These are phyloP conservation scores for Triops cancriformis DNA, from an alignment of 1,140 invertebrate species.

Conservation along the genomic window DNA sequence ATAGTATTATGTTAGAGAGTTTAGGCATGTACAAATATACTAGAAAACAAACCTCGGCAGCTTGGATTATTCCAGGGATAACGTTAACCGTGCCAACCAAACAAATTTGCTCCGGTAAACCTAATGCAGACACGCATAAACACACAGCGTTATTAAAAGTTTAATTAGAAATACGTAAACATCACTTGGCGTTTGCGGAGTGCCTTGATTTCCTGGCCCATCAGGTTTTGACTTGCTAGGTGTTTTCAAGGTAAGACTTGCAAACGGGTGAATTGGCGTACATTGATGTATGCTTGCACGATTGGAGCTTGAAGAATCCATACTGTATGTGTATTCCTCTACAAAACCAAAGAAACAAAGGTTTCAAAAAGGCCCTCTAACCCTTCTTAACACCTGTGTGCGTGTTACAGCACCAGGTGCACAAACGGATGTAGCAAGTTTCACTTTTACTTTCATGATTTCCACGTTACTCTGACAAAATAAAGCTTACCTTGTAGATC, in stretches of 20 bases:
- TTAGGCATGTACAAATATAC: neutral
- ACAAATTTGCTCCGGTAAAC: constrained; percentile 21
- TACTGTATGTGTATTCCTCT: neutral
- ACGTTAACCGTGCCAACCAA: constrained; percentile 25
- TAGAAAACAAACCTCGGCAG: constrained; percentile 26
- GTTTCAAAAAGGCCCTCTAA: neutral
- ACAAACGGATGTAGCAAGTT: neutral
- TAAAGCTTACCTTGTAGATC: neutral
- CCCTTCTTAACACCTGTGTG: neutral
- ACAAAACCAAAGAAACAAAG: neutral
- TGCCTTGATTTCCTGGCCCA: constrained; percentile 11
- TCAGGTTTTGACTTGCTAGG: constrained; percentile 17
- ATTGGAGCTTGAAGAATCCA: neutral
- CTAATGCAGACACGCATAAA: neutral
- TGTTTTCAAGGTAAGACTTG: neutral
- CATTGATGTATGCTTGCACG: neutral
- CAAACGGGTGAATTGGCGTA: constrained; percentile 4
- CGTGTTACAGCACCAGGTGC: neutral
- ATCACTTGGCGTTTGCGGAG: constrained; percentile 14
- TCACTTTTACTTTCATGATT: neutral
- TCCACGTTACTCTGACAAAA: neutral
- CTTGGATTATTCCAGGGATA: constrained; percentile 18
- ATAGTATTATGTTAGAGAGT: neutral
- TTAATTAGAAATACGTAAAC: no score
- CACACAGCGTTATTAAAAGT: neutral